Conservation (phyloP, 2,797 vertebrate species). For the Megalops cyprinoides region DNA sequence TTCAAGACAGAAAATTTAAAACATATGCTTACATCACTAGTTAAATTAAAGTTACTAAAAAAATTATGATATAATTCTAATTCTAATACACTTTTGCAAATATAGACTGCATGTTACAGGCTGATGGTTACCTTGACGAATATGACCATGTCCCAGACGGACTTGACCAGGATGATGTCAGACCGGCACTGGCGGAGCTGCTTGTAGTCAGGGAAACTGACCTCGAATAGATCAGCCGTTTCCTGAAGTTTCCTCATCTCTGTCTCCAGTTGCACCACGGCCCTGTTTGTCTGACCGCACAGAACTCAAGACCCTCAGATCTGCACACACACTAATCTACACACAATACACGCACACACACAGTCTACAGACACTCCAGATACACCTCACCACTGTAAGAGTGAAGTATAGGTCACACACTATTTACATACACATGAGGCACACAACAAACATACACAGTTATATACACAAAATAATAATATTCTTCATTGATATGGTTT, state of each 20-base stretch:
- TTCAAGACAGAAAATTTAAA: too few species aligned
- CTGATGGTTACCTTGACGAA: constrained; percentile 73
- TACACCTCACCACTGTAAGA: too few species aligned
- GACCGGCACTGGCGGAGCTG: constrained; percentile 75
- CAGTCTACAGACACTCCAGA: background rate
- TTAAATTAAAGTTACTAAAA: too few species aligned
- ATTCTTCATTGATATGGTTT: too few species aligned
- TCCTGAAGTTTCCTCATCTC: constrained; percentile 77
- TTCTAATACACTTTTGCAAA: background rate
- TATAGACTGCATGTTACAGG: background rate
- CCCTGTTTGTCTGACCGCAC: constrained; percentile 64
- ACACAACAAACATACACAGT: background rate
- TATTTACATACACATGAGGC: background rate
- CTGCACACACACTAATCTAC: constrained; percentile 9
- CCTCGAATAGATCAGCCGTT: constrained; percentile 78
- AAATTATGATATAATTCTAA: too few species aligned
- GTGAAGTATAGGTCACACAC: background rate
- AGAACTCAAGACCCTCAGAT: background rate
- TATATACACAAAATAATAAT: background rate
- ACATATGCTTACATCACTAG: too few species aligned
- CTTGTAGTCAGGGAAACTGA: constrained; percentile 78
- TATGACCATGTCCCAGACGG: constrained; percentile 77
- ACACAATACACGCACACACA: constrained; percentile 2
- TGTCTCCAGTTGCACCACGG: constrained; percentile 65
- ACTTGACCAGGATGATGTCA: constrained; percentile 76